These are phyloP conservation scores for Semnornis frantzii DNA, from an alignment of 2,113 vertebrate species.

Conservation along the genomic window DNA sequence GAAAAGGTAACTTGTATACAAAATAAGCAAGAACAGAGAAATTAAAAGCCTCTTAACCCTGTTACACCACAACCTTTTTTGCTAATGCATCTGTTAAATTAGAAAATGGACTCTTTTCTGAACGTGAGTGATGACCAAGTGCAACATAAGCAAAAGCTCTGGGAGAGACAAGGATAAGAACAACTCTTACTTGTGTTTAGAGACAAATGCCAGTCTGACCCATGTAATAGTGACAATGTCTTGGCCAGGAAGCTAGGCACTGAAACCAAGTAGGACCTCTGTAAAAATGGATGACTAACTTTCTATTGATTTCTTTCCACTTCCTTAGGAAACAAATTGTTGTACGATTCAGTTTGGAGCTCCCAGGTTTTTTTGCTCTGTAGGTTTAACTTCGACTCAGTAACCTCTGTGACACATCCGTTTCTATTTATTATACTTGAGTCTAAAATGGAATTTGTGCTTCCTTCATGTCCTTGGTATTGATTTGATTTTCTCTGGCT, in stretches of 20 bases:
- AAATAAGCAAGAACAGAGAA: neutral
- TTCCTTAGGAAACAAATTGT: slow-evolving; percentile 38
- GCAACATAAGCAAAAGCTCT: neutral
- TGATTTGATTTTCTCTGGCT: slow-evolving; percentile 37
- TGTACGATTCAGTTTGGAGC: neutral
- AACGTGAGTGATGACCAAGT: neutral
- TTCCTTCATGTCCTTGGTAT: neutral
- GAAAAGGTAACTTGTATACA: neutral
- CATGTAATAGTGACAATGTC: neutral
- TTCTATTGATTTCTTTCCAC: slow-evolving; percentile 50
- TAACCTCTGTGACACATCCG: neutral
- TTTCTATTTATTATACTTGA: slow-evolving; percentile 29
- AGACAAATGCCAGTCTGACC: neutral
- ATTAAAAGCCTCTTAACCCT: neutral
- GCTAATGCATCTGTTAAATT: neutral
- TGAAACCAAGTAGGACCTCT: neutral
- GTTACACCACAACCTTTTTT: neutral
- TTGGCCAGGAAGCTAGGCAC: neutral
- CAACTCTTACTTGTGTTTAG: neutral
- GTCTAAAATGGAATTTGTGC: slow-evolving; percentile 7
- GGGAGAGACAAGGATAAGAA: neutral
- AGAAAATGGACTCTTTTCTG: neutral
- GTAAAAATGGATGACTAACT: slow-evolving; percentile 43
- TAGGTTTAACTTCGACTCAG: neutral
- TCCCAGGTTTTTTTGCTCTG: slow-evolving; percentile 13